These are phyloP conservation scores for Bicyclus anynana DNA, from an alignment of 1,140 invertebrate genomes.

Conservation along the genomic window DNA sequence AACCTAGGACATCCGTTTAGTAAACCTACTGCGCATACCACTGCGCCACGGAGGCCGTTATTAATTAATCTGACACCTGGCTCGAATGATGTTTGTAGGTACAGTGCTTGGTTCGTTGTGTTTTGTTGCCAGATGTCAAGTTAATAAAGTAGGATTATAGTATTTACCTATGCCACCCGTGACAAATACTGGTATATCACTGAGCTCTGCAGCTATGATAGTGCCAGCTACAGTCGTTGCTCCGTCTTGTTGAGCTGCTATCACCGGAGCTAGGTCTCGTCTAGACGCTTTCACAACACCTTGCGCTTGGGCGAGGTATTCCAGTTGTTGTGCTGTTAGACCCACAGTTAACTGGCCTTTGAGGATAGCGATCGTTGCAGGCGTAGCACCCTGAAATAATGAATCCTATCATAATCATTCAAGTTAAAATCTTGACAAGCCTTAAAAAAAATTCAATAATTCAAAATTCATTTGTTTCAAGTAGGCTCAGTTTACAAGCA, in stretches of 20 bases:
- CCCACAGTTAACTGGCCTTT: slow-evolving; percentile 92
- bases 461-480: no score
- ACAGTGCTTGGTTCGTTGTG: no score
- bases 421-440: not conserved
- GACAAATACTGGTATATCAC: slow-evolving; percentile 95
- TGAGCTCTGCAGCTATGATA: slow-evolving; percentile 88
- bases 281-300: slow-evolving; percentile 87
- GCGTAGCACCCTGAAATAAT: slow-evolving; percentile 85
- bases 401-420: not conserved
- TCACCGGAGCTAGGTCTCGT: slow-evolving; percentile 89
- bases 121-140: not conserved
- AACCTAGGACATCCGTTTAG: no score
- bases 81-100: no score
- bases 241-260: slow-evolving; percentile 86
- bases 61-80: no score
- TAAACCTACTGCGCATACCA: no score
- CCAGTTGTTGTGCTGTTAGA: slow-evolving; percentile 81
- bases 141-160: not conserved
- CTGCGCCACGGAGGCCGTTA: no score
- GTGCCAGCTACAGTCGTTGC: slow-evolving; percentile 98
- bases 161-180: slow-evolving; percentile 85
- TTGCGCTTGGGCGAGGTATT: slow-evolving; percentile 78
- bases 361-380: slow-evolving; percentile 95
- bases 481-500: no score
- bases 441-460: no score